A percentile compares a stretch with the other conserved stretches of the same genome.
phyloP scores from a whole-genome alignment of 1,140 invertebrate species.

The Ceratina australensis region DNA sequence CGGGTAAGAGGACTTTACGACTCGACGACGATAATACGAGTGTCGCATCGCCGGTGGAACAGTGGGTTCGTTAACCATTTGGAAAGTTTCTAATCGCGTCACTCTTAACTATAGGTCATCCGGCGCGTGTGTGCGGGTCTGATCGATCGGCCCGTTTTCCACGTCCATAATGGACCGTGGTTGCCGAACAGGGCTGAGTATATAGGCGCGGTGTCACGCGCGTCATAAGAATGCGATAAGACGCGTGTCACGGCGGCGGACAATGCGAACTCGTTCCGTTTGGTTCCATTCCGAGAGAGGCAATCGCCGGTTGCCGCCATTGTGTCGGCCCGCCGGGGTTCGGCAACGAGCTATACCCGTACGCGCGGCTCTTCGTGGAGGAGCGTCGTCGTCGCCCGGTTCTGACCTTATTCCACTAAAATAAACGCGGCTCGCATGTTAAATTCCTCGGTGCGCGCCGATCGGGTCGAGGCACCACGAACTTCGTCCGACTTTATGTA shows the following conservation, averaged over 20 bases:
- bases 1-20: background rate
- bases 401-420: conserved; percentile 76
- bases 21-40: background rate
- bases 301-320: conserved; percentile 54
- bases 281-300: conserved; percentile 55
- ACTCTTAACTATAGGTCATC: conserved; percentile 41
- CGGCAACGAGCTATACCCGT: conserved; percentile 62
- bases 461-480: conserved; percentile 65
- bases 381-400: conserved; percentile 59
- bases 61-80: too few relatives aligned
- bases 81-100: conserved; percentile 22
- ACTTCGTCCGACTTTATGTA: conserved; percentile 35
- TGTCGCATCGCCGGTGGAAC: too few relatives aligned
- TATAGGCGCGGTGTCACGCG: conserved; percentile 65
- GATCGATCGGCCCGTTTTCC: conserved; percentile 37
- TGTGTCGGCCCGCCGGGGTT: conserved; percentile 62
- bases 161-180: conserved; percentile 48
- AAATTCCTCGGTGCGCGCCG: conserved; percentile 63
- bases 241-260: conserved; percentile 66
- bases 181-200: conserved; percentile 35
- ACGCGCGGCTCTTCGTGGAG: conserved; percentile 51
- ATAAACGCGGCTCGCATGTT: conserved; percentile 71
- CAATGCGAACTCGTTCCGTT: conserved; percentile 61
- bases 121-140: conserved; percentile 8
- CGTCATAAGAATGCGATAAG: conserved; percentile 76